A percentile compares a stretch with the other conserved stretches of the same genome.
phyloP scores from a whole-genome alignment of 2,113 vertebrate species.

The Pachyramphus minor region DNA sequence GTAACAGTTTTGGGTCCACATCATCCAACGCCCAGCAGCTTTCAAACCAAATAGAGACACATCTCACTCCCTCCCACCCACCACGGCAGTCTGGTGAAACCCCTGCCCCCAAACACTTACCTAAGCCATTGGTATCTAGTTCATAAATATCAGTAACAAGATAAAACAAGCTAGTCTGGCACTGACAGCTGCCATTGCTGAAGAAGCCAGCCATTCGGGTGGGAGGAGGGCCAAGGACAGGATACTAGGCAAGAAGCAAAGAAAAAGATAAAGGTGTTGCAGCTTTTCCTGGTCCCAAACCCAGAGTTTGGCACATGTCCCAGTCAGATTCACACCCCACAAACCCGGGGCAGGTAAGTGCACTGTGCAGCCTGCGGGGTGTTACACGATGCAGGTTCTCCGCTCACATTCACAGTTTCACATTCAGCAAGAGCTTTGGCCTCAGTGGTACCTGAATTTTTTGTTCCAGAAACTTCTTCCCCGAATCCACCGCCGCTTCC shows the following conservation, averaged over 20 bases:
- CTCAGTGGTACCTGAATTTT: conserved; percentile 74
- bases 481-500: conserved; percentile 79
- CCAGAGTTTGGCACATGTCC: conserved; percentile 7
- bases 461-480: conserved; percentile 80
- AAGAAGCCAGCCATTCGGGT: conserved; percentile 87
- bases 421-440: background rate
- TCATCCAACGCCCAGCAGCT: background rate
- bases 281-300: conserved; percentile 1
- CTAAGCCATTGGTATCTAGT: conserved; percentile 86
- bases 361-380: conserved; percentile 15
- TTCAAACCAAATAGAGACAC: background rate
- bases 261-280: conserved; percentile 40
- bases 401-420: background rate
- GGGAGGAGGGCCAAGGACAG: conserved; percentile 90
- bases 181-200: conserved; percentile 87
- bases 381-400: background rate
- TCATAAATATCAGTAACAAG: conserved; percentile 88
- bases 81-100: background rate
- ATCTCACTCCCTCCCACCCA: background rate
- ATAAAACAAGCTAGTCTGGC: conserved; percentile 88
- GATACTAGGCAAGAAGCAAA: conserved; percentile 78
- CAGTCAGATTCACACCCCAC: conserved; percentile 15
- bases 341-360: conserved; percentile 33
- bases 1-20: background rate
- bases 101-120: conserved; percentile 72